Evolutionary conservation across 2,797 vertebrate genomes (phyloP), one percentile per base, ranked within the genome.

Genomic region (Thunnus albacares): DNA sequence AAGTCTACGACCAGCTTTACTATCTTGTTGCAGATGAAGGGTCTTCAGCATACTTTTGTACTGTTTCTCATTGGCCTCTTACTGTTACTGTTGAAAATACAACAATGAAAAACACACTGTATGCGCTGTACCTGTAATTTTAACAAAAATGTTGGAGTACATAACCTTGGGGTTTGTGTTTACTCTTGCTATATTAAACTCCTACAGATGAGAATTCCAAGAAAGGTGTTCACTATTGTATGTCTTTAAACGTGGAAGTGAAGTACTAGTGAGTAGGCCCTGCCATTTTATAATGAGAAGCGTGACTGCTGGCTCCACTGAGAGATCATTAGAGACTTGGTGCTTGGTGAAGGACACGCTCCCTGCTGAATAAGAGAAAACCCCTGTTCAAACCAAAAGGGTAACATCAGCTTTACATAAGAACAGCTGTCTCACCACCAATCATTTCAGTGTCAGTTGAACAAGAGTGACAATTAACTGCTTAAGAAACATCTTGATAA

Each of bases 271-370:
- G 81, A 83, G 71, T 26, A 49, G 75, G 35, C 61, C 2, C 65
- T 59, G 72, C 60, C 71, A 13, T 85, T 84, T 86, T 79, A 88
- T 85, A 87, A 90, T 87, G 89, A 90, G 81, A 87, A 87, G 80
- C 84, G 75, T 84, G 82, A 89, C 84, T 90, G 69, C 64, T 11
- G 51, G 66, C 63, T 93, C 90, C 89, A 80, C 80, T 75, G 92
- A 93, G 94, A 92, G 82, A 94, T 94, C 92, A 94, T 94, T 94
- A 94, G 72, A 90, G 90, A 84, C 82, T 84, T 59, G 79, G 63
- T 82, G 82, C 87, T 81, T 30, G 80, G 70, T 75, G 69, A 87
- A 83, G 90, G 87, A 84, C 82, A 87, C 3, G 17, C 71, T 94
- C 89, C 89, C 92, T 78, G 71, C 84, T 88, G 92, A 91, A 92